These are phyloP conservation scores for Druceiella hillmani DNA, from an alignment of 2,888 invertebrate species.

Conservation along the genomic window DNA sequence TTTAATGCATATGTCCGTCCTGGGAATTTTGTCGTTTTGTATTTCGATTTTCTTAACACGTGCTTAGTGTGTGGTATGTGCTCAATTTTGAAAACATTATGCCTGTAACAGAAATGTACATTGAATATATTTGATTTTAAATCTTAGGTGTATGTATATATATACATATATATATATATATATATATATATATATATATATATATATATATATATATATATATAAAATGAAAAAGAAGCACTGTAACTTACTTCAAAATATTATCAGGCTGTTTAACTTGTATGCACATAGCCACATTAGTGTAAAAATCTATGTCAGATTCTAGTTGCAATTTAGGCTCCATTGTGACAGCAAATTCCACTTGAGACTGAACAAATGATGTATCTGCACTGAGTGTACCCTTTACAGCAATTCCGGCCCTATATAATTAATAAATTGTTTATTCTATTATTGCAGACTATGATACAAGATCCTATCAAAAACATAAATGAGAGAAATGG, in stretches of 20 bases:
- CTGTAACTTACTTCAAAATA: slow-evolving; percentile 51
- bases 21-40: slow-evolving; percentile 49
- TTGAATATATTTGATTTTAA: not conserved
- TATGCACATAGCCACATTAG: slow-evolving; percentile 69
- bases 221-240: too few species aligned
- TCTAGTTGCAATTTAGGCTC: slow-evolving; percentile 66
- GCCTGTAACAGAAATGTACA: slow-evolving; percentile 35
- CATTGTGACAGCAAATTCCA: slow-evolving; percentile 58
- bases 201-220: too few species aligned
- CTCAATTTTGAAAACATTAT: slow-evolving; percentile 60
- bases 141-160: too few species aligned
- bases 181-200: too few species aligned
- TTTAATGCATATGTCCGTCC: slow-evolving; percentile 72
- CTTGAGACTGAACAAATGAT: slow-evolving; percentile 58
- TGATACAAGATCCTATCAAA: too few species aligned
- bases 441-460: too few species aligned
- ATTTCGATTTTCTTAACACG: slow-evolving; percentile 51
- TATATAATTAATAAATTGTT: too few species aligned
- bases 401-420: slow-evolving; percentile 62
- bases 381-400: slow-evolving; percentile 60
- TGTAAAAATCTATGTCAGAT: slow-evolving; percentile 73
- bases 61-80: slow-evolving; percentile 60
- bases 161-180: too few species aligned
- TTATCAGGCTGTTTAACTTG: slow-evolving; percentile 66
- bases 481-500: too few species aligned